Evolutionary conservation across 1,140 invertebrate genomes (phyloP).

Genomic region (Conopomorpha cramerella): DNA sequence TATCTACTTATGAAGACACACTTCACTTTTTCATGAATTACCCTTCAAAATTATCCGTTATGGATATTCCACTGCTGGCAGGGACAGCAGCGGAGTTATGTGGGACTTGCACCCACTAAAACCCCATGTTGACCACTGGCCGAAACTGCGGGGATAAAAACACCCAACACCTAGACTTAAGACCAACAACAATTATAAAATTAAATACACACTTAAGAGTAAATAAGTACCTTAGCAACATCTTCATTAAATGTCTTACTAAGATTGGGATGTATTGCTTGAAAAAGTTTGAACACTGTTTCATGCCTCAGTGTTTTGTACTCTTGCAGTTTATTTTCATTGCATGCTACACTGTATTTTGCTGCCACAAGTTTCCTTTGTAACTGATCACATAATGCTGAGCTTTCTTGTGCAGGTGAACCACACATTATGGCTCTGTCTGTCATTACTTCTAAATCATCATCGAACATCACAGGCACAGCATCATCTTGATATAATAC

Average conservation of each 20-base stretch:
- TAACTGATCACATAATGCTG: no score
- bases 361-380: no score
- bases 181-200: no score
- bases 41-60: no score
- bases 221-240: slow-evolving; percentile 15
- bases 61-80: no score
- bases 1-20: no score
- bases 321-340: slow-evolving; percentile 23
- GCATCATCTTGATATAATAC: slow-evolving; percentile 23
- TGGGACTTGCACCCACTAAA: no score
- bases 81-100: no score
- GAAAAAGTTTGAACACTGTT: slow-evolving; percentile 18
- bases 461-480: slow-evolving; percentile 25
- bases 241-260: slow-evolving; percentile 15
- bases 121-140: no score
- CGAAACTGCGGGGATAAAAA: no score
- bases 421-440: slow-evolving; percentile 4
- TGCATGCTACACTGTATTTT: slow-evolving; percentile 21
- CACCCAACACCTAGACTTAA: no score
- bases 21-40: no score
- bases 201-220: slow-evolving; percentile 3
- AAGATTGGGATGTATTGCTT: slow-evolving; percentile 15
- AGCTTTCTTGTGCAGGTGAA: slow-evolving; percentile 14
- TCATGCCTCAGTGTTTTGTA: slow-evolving; percentile 21
- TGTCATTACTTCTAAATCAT: slow-evolving; percentile 19